These are phyloP conservation scores for Rhagonycha fulva DNA, from an alignment of 2,888 invertebrate genomes.

Conservation along the genomic window DNA sequence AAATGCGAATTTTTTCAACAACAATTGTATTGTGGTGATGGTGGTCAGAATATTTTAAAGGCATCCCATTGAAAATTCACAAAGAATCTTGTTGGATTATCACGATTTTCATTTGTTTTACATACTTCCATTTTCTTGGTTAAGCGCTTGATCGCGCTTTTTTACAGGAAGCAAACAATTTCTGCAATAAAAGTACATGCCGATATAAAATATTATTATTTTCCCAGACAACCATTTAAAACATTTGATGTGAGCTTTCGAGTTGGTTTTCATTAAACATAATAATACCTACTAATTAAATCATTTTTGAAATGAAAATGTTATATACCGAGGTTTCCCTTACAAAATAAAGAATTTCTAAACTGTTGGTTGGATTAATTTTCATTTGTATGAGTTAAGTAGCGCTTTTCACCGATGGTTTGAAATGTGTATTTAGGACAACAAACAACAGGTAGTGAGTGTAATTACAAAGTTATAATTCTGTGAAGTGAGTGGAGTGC, in stretches of 20 bases:
- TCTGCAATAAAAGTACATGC: not conserved
- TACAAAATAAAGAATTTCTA: not conserved
- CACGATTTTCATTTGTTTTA: not conserved
- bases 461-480: constrained; percentile 38
- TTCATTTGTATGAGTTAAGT: constrained; percentile 6
- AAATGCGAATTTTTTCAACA: not conserved
- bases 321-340: not conserved
- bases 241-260: not conserved
- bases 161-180: no score
- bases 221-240: not conserved
- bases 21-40: not conserved
- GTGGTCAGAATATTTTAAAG: not conserved
- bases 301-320: not conserved
- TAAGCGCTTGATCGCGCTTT: no score
- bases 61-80: not conserved
- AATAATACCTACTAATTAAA: not conserved
- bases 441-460: constrained; percentile 29
- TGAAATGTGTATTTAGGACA: constrained; percentile 28
- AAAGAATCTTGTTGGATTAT: no score
- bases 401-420: not conserved
- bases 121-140: no score
- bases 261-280: not conserved
- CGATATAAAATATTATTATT: not conserved
- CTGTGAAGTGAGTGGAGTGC: constrained; percentile 30
- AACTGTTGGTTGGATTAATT: constrained; percentile 1